These are phyloP conservation scores for Latrodectus elegans DNA, from an alignment of 2,888 invertebrate species.

Conservation along the genomic window DNA sequence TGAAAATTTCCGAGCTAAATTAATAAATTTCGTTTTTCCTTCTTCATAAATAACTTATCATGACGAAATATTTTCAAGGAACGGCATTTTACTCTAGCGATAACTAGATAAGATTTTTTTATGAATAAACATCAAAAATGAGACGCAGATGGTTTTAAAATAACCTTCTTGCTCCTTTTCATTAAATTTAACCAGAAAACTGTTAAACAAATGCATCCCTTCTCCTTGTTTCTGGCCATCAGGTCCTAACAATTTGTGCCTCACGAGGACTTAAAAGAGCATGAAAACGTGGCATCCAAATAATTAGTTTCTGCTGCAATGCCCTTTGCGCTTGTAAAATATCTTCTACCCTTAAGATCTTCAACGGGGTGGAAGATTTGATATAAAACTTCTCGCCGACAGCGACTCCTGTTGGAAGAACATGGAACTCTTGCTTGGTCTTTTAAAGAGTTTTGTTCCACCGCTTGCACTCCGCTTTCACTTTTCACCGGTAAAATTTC, in stretches of 20 bases:
- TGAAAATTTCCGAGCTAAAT: too few species aligned
- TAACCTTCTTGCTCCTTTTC: too few species aligned
- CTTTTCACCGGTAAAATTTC: not conserved
- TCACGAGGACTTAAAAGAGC: conserved; percentile 8
- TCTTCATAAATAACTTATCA: too few species aligned
- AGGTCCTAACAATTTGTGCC: not conserved
- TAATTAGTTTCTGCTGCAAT: conserved; percentile 46
- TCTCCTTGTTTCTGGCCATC: too few species aligned
- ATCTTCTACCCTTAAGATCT: conserved; percentile 7
- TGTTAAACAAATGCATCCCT: too few species aligned
- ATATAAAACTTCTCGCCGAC: conserved; percentile 26
- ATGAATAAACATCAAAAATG: too few species aligned
- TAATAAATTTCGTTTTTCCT: too few species aligned
- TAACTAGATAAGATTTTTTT: too few species aligned
- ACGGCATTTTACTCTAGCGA: too few species aligned
- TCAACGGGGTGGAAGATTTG: conserved; percentile 18
- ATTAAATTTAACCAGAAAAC: too few species aligned
- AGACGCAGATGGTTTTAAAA: too few species aligned
- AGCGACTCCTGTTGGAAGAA: conserved; percentile 2
- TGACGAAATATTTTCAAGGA: too few species aligned
- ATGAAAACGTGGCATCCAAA: conserved; percentile 34
- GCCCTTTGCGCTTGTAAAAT: conserved; percentile 32
- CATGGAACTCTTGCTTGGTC: not conserved
- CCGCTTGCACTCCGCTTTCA: not conserved
- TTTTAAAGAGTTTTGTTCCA: not conserved